These are phyloP conservation scores for Gibbula magus DNA, from an alignment of 2,888 invertebrate species.

Conservation along the genomic window DNA sequence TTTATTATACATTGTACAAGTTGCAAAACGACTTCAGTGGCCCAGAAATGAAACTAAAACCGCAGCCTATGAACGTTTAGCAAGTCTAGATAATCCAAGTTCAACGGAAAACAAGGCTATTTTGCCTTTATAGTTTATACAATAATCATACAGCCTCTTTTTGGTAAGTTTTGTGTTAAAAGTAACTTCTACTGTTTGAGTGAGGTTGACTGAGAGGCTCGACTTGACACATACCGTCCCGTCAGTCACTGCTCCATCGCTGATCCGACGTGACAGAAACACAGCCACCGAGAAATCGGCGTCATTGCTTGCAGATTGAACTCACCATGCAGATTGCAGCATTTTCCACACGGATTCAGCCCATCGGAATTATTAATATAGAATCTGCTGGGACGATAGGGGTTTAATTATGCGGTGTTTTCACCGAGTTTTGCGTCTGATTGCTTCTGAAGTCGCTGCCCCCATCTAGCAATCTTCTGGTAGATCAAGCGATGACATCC, in stretches of 20 bases:
- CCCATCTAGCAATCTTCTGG: neutral
- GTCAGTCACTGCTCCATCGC: neutral
- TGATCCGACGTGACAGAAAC: neutral
- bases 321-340: neutral
- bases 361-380: constrained; percentile 11
- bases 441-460: constrained; percentile 8
- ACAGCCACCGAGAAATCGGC: neutral
- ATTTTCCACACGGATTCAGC: constrained; percentile 10
- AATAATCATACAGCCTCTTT: too few relatives aligned
- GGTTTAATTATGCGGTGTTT: constrained; percentile 3
- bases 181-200: too few relatives aligned
- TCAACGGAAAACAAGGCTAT: too few relatives aligned
- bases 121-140: too few relatives aligned
- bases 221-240: too few relatives aligned
- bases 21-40: too few relatives aligned
- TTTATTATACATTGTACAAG: too few relatives aligned
- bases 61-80: too few relatives aligned
- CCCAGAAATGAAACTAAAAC: too few relatives aligned
- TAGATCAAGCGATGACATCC: neutral
- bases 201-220: too few relatives aligned
- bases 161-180: too few relatives aligned
- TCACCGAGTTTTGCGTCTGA: neutral
- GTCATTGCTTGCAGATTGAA: neutral
- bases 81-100: too few relatives aligned
- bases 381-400: neutral